Percentiles rank a stretch among this genome's conserved stretches.
Evolutionary conservation across 1,140 invertebrate species (phyloP).

Genomic region (Monomorium pharaonis): DNA sequence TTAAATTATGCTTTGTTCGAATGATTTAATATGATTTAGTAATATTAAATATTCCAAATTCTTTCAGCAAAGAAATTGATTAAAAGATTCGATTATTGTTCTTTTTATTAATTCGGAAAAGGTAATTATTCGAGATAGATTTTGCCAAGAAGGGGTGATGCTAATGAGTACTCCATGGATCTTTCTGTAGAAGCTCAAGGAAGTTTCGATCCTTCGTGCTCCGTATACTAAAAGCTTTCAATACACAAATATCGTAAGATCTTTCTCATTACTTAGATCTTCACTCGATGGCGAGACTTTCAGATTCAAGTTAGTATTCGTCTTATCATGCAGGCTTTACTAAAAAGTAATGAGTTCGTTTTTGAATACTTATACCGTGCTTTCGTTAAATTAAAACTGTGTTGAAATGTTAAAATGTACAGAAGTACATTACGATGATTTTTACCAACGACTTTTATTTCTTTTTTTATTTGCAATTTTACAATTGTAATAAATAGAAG

Average conservation of each 20-base stretch:
- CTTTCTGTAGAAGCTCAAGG: neutral
- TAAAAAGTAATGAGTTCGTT: slow-evolving; percentile 2
- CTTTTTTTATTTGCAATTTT: neutral
- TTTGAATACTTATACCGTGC: neutral
- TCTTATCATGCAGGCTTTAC: neutral
- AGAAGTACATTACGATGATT: neutral
- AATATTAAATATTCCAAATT: neutral
- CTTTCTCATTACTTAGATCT: neutral
- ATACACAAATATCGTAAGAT: slow-evolving; percentile 30
- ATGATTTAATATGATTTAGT: neutral
- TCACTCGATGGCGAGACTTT: neutral
- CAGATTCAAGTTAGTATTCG: slow-evolving; percentile 14
- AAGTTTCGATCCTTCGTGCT: slow-evolving; percentile 21
- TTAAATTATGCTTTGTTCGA: neutral
- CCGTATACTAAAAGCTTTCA: slow-evolving; percentile 39
- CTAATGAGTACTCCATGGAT: slow-evolving; percentile 28
- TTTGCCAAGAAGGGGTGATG: neutral
- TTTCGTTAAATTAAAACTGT: neutral
- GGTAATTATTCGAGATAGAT: neutral
- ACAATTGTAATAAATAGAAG: neutral
- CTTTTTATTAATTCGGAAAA: neutral
- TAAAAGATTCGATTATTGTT: neutral
- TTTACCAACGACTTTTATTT: slow-evolving; percentile 6
- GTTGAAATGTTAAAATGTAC: neutral
- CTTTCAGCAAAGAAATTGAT: neutral